phyloP scores from a whole-genome alignment of 2,113 vertebrate species.

The Panurus biarmicus region DNA sequence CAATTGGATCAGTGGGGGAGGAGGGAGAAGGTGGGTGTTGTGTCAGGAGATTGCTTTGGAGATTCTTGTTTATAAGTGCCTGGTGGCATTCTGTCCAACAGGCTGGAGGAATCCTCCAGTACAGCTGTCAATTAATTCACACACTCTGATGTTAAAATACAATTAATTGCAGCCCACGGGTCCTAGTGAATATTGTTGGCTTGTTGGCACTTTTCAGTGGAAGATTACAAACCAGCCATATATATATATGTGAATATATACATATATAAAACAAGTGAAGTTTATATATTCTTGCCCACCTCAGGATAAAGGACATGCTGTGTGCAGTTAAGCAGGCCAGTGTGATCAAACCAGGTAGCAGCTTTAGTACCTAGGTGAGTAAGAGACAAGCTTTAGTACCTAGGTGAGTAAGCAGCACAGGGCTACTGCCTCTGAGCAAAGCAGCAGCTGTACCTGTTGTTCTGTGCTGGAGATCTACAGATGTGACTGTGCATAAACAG shows the following conservation, averaged over 20 bases:
- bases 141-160: neutral
- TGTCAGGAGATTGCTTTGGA: neutral
- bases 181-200: neutral
- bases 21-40: neutral
- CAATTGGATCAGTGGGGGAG: neutral
- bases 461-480: neutral
- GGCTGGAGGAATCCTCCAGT: neutral
- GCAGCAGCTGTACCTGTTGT: neutral
- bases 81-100: neutral
- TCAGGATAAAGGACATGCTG: neutral
- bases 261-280: too few species aligned
- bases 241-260: accelerated
- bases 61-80: neutral
- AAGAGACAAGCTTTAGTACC: neutral
- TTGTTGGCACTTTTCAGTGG: neutral
- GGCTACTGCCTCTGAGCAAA: neutral
- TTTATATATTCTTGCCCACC: neutral
- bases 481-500: neutral
- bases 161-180: neutral
- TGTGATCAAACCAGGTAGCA: neutral
- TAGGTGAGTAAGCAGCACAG: neutral
- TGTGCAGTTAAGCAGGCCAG: neutral
- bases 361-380: neutral
- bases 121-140: neutral
- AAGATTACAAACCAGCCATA: neutral